Evolutionary conservation across 2,113 vertebrate genomes (phyloP), one percentile per base, ranked within the genome.

Genomic region (Piaya cayana): DNA sequence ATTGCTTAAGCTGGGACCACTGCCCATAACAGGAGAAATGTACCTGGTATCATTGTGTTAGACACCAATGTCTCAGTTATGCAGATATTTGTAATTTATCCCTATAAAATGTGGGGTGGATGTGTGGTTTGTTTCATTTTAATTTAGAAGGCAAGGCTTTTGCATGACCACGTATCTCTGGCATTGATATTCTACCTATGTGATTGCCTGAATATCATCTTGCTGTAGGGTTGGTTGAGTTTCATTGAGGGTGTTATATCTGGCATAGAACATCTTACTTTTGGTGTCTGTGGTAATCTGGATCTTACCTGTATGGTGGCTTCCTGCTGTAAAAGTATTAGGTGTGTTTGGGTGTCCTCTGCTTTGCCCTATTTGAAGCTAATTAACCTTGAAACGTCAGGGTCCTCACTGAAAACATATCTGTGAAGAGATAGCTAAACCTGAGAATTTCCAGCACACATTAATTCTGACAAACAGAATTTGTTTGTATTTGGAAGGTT

Each of bases 41-140:
- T 15, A 20, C n/a, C 8, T 42, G 2, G 3, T 34, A 3, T 34
- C 9, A 1, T 42, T 8, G 16, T 43, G 6, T 62, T 36, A 53
- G 9, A 49, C 29, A 26, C 11, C 9, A 13, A 42, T 29, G 19
- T 39, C 64, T 86, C 15, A 17, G 4, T 94, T 71, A 30, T 27
- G 16, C 20, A n/a, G 56, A 11, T 68, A 8, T 58, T 87, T 79
- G 23, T 30, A 67, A 71, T 2, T 1, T 36, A 20, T 75, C 70
- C 23, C 59, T 74, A 30, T 22, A 50, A 90, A 87, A 36, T 56
- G 16, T 13, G 19, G 25, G 26, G 7, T 7, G 5, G 0, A 6
- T n/a, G 7, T 25, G 25, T 55, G 62, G 17, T 45, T 75, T 82
- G 39, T 13, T 63, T 75, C 65, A 14, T 26, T 92, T 89, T 45